These are phyloP conservation scores for Lepidothrix coronata DNA, from an alignment of 2,113 vertebrate species.

Conservation along the genomic window DNA sequence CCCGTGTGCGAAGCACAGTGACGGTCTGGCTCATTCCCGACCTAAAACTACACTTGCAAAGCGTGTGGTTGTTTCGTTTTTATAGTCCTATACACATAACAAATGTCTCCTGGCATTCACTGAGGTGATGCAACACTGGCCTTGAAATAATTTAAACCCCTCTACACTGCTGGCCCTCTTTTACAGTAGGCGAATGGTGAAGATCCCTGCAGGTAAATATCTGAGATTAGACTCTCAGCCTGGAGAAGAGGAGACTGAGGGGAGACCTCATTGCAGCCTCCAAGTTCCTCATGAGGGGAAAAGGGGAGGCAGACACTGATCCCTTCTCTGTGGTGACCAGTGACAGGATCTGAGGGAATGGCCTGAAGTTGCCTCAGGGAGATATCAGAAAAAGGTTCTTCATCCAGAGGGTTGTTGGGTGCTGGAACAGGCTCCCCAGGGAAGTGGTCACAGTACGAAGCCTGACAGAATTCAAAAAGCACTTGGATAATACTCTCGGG, in stretches of 20 bases:
- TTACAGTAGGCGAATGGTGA: neutral
- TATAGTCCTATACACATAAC: rapidly evolving
- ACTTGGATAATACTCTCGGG: neutral
- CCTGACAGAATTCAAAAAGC: neutral
- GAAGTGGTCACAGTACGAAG: neutral
- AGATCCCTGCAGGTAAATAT: neutral
- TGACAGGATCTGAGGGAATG: neutral
- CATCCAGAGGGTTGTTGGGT: neutral
- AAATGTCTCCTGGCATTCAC: neutral
- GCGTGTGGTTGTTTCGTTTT: rapidly evolving
- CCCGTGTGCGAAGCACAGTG: rapidly evolving
- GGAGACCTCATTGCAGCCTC: neutral
- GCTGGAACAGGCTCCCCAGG: neutral
- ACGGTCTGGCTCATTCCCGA: neutral
- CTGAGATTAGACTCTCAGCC: neutral
- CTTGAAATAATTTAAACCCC: neutral
- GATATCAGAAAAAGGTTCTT: neutral
- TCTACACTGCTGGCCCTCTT: rapidly evolving
- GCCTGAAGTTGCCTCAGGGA: neutral
- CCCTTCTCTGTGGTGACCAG: neutral
- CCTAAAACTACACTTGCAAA: neutral
- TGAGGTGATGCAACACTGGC: neutral
- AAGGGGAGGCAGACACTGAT: neutral
- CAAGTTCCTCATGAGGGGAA: neutral
- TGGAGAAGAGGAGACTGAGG: neutral